These are phyloP conservation scores for Cyprinodon tularosa DNA, from an alignment of 2,113 vertebrate species.

Conservation along the genomic window DNA sequence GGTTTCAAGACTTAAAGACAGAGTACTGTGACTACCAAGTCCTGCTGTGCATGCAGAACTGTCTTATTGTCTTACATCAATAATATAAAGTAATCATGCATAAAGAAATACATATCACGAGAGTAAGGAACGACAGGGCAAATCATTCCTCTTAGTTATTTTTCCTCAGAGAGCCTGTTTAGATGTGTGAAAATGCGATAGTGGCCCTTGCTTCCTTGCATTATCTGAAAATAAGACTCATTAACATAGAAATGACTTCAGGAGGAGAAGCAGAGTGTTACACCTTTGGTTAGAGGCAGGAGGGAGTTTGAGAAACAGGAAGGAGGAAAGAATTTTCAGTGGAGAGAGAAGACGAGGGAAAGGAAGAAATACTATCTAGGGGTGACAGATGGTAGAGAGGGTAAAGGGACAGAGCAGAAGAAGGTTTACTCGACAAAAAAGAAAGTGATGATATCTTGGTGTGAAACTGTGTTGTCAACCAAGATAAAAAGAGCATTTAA, in stretches of 20 bases:
- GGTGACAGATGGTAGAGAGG: not conserved
- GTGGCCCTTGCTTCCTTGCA: slow-evolving; percentile 63
- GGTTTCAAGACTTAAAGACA: not conserved
- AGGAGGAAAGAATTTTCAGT: not conserved
- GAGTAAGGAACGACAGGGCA: slow-evolving; percentile 64
- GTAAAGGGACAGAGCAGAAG: not conserved
- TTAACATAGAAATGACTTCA: slow-evolving; percentile 86
- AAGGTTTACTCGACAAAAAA: not conserved
- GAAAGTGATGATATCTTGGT: no score
- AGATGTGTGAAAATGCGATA: slow-evolving; percentile 16
- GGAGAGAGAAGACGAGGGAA: not conserved
- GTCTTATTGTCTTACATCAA: not conserved
- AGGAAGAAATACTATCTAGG: not conserved
- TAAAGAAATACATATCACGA: slow-evolving; percentile 75
- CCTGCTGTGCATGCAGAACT: not conserved
- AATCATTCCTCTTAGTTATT: slow-evolving; percentile 63
- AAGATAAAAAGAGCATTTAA: no score
- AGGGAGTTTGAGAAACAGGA: slow-evolving; percentile 9
- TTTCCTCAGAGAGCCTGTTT: slow-evolving; percentile 21
- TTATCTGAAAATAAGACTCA: slow-evolving; percentile 82
- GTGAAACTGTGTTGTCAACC: no score
- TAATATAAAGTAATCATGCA: slow-evolving; percentile 51
- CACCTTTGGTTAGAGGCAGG: slow-evolving; percentile 65
- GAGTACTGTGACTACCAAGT: not conserved
- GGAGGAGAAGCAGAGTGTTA: slow-evolving; percentile 72